Evolutionary conservation across 1,140 invertebrate species (phyloP).

Genomic region (Eriocheir sinensis): DNA sequence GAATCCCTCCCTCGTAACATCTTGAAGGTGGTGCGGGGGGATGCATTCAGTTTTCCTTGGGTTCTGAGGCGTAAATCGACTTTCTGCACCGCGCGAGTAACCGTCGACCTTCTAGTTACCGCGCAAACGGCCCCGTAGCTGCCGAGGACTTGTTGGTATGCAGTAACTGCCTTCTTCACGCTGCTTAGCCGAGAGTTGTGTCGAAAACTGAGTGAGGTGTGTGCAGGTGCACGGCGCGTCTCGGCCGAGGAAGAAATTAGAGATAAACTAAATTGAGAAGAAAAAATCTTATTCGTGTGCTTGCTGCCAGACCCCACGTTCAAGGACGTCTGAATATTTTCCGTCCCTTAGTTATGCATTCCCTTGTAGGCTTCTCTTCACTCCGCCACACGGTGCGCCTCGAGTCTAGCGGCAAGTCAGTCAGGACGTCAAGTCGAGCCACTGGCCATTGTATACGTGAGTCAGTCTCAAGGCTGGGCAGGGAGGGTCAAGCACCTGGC

Average conservation of each 20-base stretch:
- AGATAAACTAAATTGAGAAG: not conserved
- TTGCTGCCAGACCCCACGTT: not conserved
- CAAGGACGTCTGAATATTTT: slow-evolving; percentile 14
- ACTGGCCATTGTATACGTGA: slow-evolving; percentile 22
- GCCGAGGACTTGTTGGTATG: slow-evolving; percentile 1
- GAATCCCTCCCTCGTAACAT: slow-evolving; percentile 22
- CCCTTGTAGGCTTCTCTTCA: not conserved
- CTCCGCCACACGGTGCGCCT: slow-evolving; percentile 4
- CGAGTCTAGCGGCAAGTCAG: not conserved
- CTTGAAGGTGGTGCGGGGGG: slow-evolving; percentile 9
- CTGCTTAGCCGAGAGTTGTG: not conserved
- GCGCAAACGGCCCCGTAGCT: not conserved
- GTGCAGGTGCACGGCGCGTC: not conserved
- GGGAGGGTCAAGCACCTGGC: slow-evolving; percentile 18
- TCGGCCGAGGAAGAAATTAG: not conserved
- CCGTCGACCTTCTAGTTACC: not conserved
- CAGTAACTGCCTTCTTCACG: not conserved
- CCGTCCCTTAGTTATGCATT: not conserved
- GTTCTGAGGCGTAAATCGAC: not conserved
- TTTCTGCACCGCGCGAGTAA: not conserved
- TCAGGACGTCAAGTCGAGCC: not conserved
- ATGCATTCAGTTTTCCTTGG: not conserved
- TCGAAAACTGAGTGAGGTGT: slow-evolving; percentile 23
- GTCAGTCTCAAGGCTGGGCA: slow-evolving; percentile 19
- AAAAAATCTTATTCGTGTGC: not conserved